These are phyloP conservation scores for Erpetoichthys calabaricus DNA, from an alignment of 2,797 vertebrate genomes.

Conservation along the genomic window DNA sequence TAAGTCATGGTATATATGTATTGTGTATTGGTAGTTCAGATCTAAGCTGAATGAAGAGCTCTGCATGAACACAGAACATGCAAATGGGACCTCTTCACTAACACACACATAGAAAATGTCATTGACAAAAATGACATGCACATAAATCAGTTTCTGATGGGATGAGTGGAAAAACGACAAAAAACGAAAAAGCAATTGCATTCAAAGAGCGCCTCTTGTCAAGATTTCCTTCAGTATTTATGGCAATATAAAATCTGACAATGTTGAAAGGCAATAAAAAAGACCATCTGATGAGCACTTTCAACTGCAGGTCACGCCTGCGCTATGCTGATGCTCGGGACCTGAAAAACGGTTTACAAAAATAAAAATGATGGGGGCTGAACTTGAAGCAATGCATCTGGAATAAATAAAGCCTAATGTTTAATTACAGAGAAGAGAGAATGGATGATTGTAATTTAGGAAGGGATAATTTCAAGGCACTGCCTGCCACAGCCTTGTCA, in stretches of 20 bases:
- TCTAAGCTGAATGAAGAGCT: too few relatives aligned
- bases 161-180: too few relatives aligned
- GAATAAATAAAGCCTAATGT: constrained; percentile 58
- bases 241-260: neutral
- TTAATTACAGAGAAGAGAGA: constrained; percentile 65
- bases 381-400: constrained; percentile 49
- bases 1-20: too few relatives aligned
- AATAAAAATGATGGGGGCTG: constrained; percentile 34
- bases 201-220: neutral
- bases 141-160: too few relatives aligned
- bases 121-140: too few relatives aligned
- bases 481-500: constrained; percentile 42
- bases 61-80: too few relatives aligned
- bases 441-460: constrained; percentile 50
- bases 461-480: constrained; percentile 60
- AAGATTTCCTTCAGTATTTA: neutral
- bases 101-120: too few relatives aligned
- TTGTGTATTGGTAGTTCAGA: too few relatives aligned
- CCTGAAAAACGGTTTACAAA: constrained; percentile 31
- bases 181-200: neutral
- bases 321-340: constrained; percentile 28
- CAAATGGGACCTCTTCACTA: too few relatives aligned
- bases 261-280: neutral
- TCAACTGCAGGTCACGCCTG: neutral
- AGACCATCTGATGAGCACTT: neutral